Evolutionary conservation across 2,113 vertebrate species (phyloP), one percentile per base, ranked within the genome.

Genomic region (Dolichallabes microphthalmus): DNA sequence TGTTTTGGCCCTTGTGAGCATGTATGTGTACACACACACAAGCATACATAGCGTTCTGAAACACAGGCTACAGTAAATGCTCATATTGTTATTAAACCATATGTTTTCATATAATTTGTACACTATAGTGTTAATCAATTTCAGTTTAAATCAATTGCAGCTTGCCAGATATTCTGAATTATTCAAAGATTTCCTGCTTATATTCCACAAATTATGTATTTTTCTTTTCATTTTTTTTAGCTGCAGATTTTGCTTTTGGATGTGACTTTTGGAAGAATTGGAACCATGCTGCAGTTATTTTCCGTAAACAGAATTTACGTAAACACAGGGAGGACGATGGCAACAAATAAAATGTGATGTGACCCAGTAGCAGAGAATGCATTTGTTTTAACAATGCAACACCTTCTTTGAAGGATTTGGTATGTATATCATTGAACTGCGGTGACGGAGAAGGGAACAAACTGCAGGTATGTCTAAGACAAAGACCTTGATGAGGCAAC

Each of bases 401-500:
- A 79, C 11, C 6, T 69, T 52, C n/a, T 52, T 63, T 74, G 35
- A 57, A 63, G 35, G 0, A 14, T 68, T 66, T 76, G 68, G 75
- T 64, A 53, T 73, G 60, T 52, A 22, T 15, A 73, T 39, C 55
- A 76, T 55, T 74, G 35, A 63, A 83, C 30, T 74, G 64, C 74
- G 77, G 61, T 80, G 35, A 66, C 14, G 80, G 85, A 88, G 90
- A 86, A 88, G 85, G 83, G 83, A 85, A 58, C 69, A 81, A 87
- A 85, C 86, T 88, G 75, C 86, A 74, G n/a, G 86, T 69, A 93
- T 93, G 93, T 92, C 92, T 57, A 91, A 89, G 82, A 87, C 91
- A 75, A 94, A 93, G 86, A 85, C 86, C 35, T 71, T 88, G 0
- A n/a, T 35, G 14, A 86, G 89, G 69, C 92, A 91, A 35, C 94